Percentiles rank a stretch among this genome's conserved stretches.
Conservation (phyloP, 1,140 invertebrate genomes). For the Physella acuta region DNA sequence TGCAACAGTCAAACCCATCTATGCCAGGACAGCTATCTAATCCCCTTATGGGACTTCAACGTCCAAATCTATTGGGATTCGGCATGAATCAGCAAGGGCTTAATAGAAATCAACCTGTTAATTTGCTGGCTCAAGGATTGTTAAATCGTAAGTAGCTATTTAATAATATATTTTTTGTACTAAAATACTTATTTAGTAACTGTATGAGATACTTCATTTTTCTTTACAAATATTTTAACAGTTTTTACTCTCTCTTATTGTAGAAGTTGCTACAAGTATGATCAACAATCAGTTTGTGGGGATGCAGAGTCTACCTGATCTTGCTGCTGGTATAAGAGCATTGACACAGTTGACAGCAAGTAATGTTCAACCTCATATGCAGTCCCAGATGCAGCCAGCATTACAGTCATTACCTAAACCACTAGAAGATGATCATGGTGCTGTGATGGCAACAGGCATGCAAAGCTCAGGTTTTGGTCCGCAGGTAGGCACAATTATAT, state of each 20-base stretch:
- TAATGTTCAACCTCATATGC: not conserved
- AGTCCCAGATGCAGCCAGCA: not conserved
- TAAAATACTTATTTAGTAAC: not conserved
- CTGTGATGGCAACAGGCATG: conserved; percentile 22
- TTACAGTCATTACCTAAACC: not conserved
- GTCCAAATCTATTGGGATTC: conserved; percentile 3
- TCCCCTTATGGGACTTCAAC: not conserved
- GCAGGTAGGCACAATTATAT: not conserved
- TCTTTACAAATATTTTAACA: not conserved
- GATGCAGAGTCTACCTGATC: not conserved
- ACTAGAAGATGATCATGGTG: conserved; percentile 7
- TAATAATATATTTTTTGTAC: not conserved
- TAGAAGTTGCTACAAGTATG: conserved; percentile 10
- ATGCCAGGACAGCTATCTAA: not conserved
- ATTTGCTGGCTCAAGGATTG: conserved; percentile 15
- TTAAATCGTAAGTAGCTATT: conserved; percentile 9
- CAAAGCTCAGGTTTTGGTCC: conserved; percentile 2
- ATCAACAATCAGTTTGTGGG: not conserved
- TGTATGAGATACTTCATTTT: not conserved
- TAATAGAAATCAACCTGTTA: not conserved
- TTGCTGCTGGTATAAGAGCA: conserved; percentile 8
- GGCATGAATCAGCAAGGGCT: not conserved
- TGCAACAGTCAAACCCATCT: not conserved
- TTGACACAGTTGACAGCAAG: not conserved
- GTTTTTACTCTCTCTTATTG: not conserved